Percentiles rank a stretch among this genome's conserved stretches.
Conservation (phyloP, 1,140 invertebrate species). For the Nomia melanderi region DNA sequence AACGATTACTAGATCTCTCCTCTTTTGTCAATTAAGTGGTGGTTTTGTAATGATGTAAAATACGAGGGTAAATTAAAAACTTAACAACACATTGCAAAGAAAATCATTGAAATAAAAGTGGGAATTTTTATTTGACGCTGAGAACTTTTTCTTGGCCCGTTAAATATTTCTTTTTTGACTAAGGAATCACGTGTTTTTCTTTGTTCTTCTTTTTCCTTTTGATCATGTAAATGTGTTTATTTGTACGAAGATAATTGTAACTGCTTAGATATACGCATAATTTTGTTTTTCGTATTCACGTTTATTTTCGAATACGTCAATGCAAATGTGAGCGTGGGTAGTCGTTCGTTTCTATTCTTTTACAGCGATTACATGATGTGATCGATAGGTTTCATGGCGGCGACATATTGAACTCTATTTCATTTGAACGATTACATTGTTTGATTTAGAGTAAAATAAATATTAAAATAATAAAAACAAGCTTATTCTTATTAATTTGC, state of each 20-base stretch:
- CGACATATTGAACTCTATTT: constrained; percentile 9
- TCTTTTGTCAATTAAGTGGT: constrained; percentile 49
- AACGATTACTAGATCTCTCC: constrained; percentile 43
- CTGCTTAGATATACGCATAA: not conserved
- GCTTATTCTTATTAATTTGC: constrained; percentile 20
- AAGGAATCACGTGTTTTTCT: no score
- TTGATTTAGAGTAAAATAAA: constrained; percentile 31
- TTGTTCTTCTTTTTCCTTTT: no score
- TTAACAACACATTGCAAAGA: constrained; percentile 3
- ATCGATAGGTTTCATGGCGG: not conserved
- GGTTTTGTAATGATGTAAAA: constrained; percentile 49
- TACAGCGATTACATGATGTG: not conserved
- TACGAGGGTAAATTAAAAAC: constrained; percentile 39
- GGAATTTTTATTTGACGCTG: constrained; percentile 37
- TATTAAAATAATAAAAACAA: constrained; percentile 33
- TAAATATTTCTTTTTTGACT: not conserved
- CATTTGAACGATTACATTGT: constrained; percentile 21
- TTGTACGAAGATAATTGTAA: constrained; percentile 10
- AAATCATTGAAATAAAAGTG: constrained; percentile 42
- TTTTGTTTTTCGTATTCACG: not conserved
- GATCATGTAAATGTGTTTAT: constrained; percentile 1
- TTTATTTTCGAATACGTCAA: constrained; percentile 8
- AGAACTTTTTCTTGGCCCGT: constrained; percentile 11
- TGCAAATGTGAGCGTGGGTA: not conserved
- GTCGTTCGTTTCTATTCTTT: constrained; percentile 24